Conservation (phyloP, 2,888 invertebrate species). For the Drosophila pegasa region DNA sequence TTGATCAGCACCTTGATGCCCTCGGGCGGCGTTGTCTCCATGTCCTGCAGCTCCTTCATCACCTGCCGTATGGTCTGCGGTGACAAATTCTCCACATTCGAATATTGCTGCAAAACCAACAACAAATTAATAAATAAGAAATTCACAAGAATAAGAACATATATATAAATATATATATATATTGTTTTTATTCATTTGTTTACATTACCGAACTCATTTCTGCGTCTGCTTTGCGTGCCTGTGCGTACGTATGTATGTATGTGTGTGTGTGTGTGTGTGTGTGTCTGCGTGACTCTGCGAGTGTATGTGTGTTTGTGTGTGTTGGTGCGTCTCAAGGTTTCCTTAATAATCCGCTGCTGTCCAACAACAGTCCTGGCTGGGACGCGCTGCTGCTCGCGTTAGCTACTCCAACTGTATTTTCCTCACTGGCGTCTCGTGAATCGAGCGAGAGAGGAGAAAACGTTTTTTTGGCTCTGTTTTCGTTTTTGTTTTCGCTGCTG, state of each 20-base stretch:
- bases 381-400: neutral
- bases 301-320: constrained; percentile 3
- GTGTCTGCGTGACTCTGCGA: constrained; percentile 8
- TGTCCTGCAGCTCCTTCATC: constrained; percentile 93
- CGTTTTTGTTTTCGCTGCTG: constrained; percentile 44
- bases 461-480: constrained; percentile 40
- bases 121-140: too few relatives aligned
- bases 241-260: constrained; percentile 13
- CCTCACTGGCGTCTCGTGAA: constrained; percentile 38
- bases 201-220: constrained; percentile 73
- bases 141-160: constrained; percentile 1
- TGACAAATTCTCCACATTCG: constrained; percentile 97
- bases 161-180: neutral
- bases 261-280: constrained; percentile 10
- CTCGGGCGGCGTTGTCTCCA: constrained; percentile 93
- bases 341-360: constrained; percentile 23
- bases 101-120: constrained; percentile 87
- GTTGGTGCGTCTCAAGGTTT: constrained; percentile 53
- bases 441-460: constrained; percentile 43
- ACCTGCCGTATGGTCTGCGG: constrained; percentile 96
- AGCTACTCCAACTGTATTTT: constrained; percentile 42
- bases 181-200: constrained; percentile 52
- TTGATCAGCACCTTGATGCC: constrained; percentile 95
- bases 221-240: constrained; percentile 22
- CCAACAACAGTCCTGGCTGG: constrained; percentile 39